Evolutionary conservation across 2,797 vertebrate species (phyloP), one percentile per base, ranked within the genome.

Genomic region (Sebastes taczanowskii): DNA sequence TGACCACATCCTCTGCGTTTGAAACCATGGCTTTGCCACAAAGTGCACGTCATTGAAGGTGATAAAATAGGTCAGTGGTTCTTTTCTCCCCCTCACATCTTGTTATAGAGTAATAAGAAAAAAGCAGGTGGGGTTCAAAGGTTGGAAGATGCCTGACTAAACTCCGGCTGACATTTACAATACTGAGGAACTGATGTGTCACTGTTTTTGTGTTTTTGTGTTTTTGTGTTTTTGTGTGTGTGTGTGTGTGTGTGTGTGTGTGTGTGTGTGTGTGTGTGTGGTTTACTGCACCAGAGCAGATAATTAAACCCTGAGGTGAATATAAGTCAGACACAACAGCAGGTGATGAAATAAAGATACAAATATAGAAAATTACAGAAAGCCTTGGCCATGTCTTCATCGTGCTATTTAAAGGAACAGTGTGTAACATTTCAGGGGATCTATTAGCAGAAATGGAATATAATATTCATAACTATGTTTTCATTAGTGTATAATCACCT

Each of bases 51-150:
- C 35, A 13, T 38, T 4, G 5, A 6, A 6, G 4, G 3, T 0
- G 2, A 23, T 55, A 22, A 76, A 77, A 32, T 52, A 68, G 66
- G 58, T 27, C 53, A 34, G 27, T 32, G 16, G 83, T 8, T 62
- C 9, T 38, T 11, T 42, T 62, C 5, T 65, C 11, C 18, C 66
- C 53, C n/a, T 32, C 20, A 10, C 20, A 56, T 71, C 25, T 30
- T 59, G 62, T 56, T 14, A 58, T 11, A 11, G 11, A 49, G 38
- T 29, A n/a, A 80, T 73, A 32, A n/a, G 25, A 8, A 62, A 52
- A 58, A 67, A 55, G 11, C n/a, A 67, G 42, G 25, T 32, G n/a
- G 20, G 13, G 64, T 58, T 81, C 38, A 77, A 78, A 69, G 42
- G 58, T 32, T 68, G 42, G 7, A 7, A 56, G 16, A 63, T 35